Evolutionary conservation across 1,140 invertebrate genomes (phyloP).

Genomic region (Polypedilum pembai): DNA sequence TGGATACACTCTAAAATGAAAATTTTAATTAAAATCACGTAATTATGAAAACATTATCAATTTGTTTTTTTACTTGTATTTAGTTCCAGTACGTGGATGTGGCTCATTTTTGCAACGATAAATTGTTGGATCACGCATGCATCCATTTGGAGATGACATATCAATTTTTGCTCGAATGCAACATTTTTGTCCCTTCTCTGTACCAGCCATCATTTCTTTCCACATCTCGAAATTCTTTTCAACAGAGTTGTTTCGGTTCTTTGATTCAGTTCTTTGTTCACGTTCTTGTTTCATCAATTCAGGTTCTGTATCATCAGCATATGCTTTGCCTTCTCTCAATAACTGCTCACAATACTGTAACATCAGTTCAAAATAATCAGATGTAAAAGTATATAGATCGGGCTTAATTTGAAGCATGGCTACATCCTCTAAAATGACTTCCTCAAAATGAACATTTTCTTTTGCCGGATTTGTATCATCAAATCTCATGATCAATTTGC

Average conservation of each 20-base stretch:
- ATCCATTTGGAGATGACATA: conserved; percentile 94
- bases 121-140: conserved; percentile 97
- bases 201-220: conserved; percentile 92
- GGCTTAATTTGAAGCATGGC: conserved; percentile 85
- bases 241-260: conserved; percentile 74
- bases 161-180: conserved; percentile 97
- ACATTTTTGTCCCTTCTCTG: conserved; percentile 68
- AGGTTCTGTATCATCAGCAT: conserved; percentile 92
- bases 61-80: conserved; percentile 74
- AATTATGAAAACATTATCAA: conserved; percentile 33
- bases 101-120: conserved; percentile 95
- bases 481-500: conserved; percentile 95
- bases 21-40: conserved; percentile 31
- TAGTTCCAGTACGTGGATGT: conserved; percentile 86
- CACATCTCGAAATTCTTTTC: conserved; percentile 84
- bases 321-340: conserved; percentile 82
- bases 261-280: conserved; percentile 80
- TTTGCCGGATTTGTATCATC: conserved; percentile 99
- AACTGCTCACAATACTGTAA: conserved; percentile 81
- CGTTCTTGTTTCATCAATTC: conserved; percentile 92
- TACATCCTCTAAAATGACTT: conserved; percentile 94
- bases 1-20: conserved; percentile 81
- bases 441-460: conserved; percentile 96
- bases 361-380: conserved; percentile 94
- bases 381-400: conserved; percentile 90